Conservation (phyloP, 2,113 vertebrate genomes). For the Dasyprocta punctata region DNA sequence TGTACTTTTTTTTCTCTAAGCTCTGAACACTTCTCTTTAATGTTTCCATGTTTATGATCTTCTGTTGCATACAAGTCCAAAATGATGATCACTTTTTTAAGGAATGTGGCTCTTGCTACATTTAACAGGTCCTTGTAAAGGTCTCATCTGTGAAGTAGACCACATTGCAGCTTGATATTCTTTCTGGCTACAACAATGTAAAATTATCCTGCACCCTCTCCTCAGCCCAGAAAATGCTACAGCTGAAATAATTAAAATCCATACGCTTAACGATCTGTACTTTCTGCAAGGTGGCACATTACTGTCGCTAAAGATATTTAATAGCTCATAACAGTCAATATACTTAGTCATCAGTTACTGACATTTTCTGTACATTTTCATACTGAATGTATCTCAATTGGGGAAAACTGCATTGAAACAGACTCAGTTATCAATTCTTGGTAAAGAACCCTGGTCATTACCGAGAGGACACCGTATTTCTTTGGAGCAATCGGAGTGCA, state of each 20-base stretch:
- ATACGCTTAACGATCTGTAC: conserved; percentile 75
- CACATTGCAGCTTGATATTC: conserved; percentile 38
- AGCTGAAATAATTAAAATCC: conserved; percentile 84
- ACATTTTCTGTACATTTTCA: conserved; percentile 58
- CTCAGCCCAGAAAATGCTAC: conserved; percentile 59
- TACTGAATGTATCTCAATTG: not conserved
- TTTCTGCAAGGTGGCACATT: conserved; percentile 65
- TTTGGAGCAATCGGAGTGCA: not conserved
- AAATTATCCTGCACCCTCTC: conserved; percentile 51
- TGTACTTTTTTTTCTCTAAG: not conserved
- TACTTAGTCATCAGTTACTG: conserved; percentile 70
- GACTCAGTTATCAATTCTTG: not conserved
- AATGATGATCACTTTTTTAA: conserved; percentile 22
- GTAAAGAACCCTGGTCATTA: not conserved
- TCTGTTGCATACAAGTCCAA: not conserved
- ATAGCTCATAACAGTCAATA: conserved; percentile 67
- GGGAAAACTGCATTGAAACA: not conserved
- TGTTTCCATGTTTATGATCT: not conserved
- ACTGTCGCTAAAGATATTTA: conserved; percentile 58
- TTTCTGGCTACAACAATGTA: conserved; percentile 48
- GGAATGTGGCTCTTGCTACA: not conserved
- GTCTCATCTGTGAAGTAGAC: conserved; percentile 37
- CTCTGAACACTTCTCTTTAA: not conserved
- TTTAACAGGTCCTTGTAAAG: conserved; percentile 63
- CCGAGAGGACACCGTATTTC: not conserved